These are phyloP conservation scores for Tenebrio molitor DNA, from an alignment of 1,140 invertebrate species.

Conservation along the genomic window DNA sequence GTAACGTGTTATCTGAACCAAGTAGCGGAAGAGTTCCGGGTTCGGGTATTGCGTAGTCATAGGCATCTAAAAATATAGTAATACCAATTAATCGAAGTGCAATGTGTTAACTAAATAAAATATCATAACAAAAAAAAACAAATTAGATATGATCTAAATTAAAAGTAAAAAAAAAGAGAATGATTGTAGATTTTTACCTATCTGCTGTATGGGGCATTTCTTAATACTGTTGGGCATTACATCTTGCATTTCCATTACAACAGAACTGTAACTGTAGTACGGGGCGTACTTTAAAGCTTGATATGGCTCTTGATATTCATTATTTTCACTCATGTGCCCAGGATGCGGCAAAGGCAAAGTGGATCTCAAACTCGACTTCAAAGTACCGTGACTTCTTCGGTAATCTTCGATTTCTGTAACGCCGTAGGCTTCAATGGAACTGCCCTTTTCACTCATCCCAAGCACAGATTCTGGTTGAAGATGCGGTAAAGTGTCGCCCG, in stretches of 20 bases:
- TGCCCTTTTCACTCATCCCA: constrained; percentile 62
- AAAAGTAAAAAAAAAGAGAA: too few relatives aligned
- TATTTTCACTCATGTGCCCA: constrained; percentile 72
- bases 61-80: constrained; percentile 65
- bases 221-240: constrained; percentile 69
- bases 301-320: constrained; percentile 86
- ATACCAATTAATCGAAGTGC: too few relatives aligned
- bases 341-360: constrained; percentile 71
- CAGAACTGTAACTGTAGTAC: constrained; percentile 84
- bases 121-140: neutral
- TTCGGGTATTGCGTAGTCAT: constrained; percentile 85
- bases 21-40: constrained; percentile 77
- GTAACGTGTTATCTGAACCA: constrained; percentile 59
- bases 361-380: constrained; percentile 67
- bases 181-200: constrained; percentile 12
- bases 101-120: too few relatives aligned
- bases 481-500: constrained; percentile 60
- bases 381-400: constrained; percentile 63
- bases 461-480: constrained; percentile 58
- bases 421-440: constrained; percentile 63
- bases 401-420: constrained; percentile 66
- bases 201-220: constrained; percentile 62
- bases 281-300: constrained; percentile 82
- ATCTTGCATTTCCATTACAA: constrained; percentile 83
- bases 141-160: too few relatives aligned